Evolutionary conservation across 2,888 invertebrate genomes (phyloP).

Genomic region (Oxytorus armatus): DNA sequence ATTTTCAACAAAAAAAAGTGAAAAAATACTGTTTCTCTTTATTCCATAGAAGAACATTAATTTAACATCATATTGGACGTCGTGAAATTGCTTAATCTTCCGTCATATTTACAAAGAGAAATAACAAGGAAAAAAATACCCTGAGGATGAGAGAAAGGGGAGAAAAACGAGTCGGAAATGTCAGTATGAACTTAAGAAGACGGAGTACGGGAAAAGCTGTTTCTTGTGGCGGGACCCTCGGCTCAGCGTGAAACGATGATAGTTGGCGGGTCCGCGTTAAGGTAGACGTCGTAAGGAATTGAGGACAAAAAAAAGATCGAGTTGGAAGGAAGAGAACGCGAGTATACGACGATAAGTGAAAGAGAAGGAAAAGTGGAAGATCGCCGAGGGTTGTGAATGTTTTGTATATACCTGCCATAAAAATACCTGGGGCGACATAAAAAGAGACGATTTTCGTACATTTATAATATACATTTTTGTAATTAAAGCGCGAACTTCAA

Average conservation of each 20-base stretch:
- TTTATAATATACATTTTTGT: no score
- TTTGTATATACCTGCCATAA: no score
- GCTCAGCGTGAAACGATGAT: constrained; percentile 11
- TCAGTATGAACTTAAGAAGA: constrained; percentile 1
- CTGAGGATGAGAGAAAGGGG: background rate
- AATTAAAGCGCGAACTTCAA: no score
- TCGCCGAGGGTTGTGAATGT: background rate
- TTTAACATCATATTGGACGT: no score
- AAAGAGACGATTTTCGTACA: no score
- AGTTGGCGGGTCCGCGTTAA: background rate
- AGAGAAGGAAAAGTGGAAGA: constrained; percentile 10
- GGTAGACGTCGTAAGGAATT: constrained; percentile 3
- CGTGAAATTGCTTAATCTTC: no score
- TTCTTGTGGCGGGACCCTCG: constrained; percentile 2
- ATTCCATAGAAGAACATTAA: no score
- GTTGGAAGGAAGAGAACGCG: background rate
- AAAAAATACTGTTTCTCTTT: no score
- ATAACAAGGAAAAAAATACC: background rate
- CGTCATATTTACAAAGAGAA: constrained; percentile 19
- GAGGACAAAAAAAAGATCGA: background rate
- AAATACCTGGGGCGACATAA: no score
- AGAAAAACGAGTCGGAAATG: background rate
- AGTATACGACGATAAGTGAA: background rate
- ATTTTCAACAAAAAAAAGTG: no score
- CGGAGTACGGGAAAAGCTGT: background rate